Conservation (phyloP, 1,140 invertebrate genomes). For the Lordiphosa clarofinis region DNA sequence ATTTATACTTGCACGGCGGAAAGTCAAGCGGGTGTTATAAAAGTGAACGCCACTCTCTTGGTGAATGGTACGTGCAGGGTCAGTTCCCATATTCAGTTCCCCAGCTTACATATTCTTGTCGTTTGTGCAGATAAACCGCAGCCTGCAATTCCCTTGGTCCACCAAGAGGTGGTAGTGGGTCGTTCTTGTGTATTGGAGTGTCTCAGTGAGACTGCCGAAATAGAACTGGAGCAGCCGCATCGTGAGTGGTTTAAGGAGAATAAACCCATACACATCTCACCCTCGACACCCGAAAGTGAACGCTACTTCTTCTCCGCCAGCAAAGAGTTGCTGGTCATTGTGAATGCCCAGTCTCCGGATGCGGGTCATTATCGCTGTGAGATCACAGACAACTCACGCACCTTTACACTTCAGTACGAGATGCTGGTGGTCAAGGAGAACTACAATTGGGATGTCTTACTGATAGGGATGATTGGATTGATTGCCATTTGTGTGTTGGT, state of each 20-base stretch:
- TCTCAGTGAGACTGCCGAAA: conserved; percentile 90
- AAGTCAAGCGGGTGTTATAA: conserved; percentile 92
- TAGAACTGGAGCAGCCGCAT: conserved; percentile 83
- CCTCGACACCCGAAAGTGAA: conserved; percentile 81
- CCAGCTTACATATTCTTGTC: not conserved
- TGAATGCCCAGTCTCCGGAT: conserved; percentile 87
- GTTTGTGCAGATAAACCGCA: conserved; percentile 83
- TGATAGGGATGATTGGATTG: conserved; percentile 92
- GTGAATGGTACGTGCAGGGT: conserved; percentile 84
- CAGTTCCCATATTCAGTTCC: not conserved
- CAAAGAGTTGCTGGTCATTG: conserved; percentile 92
- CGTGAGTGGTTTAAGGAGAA: conserved; percentile 95
- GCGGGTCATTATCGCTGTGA: conserved; percentile 93
- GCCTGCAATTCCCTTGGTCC: conserved; percentile 90
- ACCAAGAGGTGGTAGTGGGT: conserved; percentile 89
- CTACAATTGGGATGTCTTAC: conserved; percentile 78
- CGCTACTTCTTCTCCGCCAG: conserved; percentile 91
- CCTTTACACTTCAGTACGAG: conserved; percentile 60
- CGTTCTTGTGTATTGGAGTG: conserved; percentile 92
- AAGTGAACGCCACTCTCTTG: conserved; percentile 93
- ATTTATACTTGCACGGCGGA: conserved; percentile 96
- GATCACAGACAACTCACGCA: conserved; percentile 82
- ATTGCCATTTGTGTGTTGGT: conserved; percentile 93
- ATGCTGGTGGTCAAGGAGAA: conserved; percentile 81
- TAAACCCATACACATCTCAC: conserved; percentile 82